Conservation (phyloP, 2,888 invertebrate species). For the Mythimna loreyi region DNA sequence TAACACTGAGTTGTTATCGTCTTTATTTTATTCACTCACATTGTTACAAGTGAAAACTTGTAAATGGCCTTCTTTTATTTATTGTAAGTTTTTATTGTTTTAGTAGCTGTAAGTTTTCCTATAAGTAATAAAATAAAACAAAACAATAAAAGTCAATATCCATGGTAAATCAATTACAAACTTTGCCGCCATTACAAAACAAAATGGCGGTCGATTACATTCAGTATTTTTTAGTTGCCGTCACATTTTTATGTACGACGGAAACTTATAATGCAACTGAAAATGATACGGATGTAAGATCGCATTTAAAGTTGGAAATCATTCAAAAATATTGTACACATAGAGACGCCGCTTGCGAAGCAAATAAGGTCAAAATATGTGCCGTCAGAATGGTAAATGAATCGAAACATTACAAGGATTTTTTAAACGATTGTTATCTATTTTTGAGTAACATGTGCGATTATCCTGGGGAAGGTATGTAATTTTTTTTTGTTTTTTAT, state of each 20-base stretch:
- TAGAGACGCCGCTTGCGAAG: conserved; percentile 65
- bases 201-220: conserved; percentile 44
- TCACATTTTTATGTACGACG: not conserved
- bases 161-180: conserved; percentile 37
- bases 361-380: conserved; percentile 69
- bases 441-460: conserved; percentile 81
- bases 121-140: no score
- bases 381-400: conserved; percentile 61
- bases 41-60: no score
- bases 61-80: no score
- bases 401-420: conserved; percentile 68
- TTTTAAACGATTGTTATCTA: conserved; percentile 76
- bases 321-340: conserved; percentile 66
- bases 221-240: conserved; percentile 22
- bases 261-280: conserved; percentile 44
- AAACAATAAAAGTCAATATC: conserved; percentile 44
- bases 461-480: conserved; percentile 74
- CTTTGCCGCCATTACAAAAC: not conserved
- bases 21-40: no score
- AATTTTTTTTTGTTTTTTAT: no score
- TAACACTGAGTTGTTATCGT: no score
- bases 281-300: conserved; percentile 33
- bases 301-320: conserved; percentile 67
- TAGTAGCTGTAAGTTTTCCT: no score
- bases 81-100: no score